Conservation (phyloP, 2,888 invertebrate species). For the Drosophila neotestacea region DNA sequence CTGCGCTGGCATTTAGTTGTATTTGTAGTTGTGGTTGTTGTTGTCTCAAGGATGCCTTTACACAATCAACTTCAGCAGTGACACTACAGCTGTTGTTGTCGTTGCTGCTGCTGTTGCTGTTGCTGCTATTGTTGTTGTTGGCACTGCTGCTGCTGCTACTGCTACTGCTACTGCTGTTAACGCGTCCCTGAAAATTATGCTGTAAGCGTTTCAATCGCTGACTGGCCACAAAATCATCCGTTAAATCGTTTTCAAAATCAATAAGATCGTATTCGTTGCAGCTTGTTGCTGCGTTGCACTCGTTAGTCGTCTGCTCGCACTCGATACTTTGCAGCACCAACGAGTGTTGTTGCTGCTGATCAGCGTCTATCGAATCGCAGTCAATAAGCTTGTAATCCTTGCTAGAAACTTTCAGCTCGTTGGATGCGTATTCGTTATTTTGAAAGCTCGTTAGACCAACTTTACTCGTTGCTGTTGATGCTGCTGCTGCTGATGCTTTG, state of each 20-base stretch:
- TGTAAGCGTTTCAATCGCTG: conserved; percentile 86
- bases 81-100: conserved; percentile 50
- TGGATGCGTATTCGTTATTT: too few species aligned
- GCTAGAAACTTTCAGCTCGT: conserved; percentile 15
- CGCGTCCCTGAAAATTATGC: conserved; percentile 84
- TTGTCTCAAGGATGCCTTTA: conserved; percentile 73
- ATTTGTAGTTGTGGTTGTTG: conserved; percentile 39
- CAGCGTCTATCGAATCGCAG: conserved; percentile 8
- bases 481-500: conserved; percentile 24
- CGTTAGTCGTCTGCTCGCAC: conserved; percentile 7
- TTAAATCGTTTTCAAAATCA: conserved; percentile 69
- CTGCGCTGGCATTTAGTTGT: conserved; percentile 50
- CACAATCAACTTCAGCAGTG: conserved; percentile 60
- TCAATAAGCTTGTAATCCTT: conserved; percentile 7
- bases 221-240: conserved; percentile 84
- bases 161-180: conserved; percentile 53
- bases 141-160: conserved; percentile 32
- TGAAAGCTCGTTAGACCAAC: too few species aligned
- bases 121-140: conserved; percentile 24
- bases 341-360: conserved; percentile 21
- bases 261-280: conserved; percentile 65
- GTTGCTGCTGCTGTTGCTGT: conserved; percentile 28
- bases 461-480: conserved; percentile 32
- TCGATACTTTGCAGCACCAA: conserved; percentile 14
- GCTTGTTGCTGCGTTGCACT: conserved; percentile 11